Conservation (phyloP, 2,797 vertebrate species). For the Limnodromus scolopaceus region DNA sequence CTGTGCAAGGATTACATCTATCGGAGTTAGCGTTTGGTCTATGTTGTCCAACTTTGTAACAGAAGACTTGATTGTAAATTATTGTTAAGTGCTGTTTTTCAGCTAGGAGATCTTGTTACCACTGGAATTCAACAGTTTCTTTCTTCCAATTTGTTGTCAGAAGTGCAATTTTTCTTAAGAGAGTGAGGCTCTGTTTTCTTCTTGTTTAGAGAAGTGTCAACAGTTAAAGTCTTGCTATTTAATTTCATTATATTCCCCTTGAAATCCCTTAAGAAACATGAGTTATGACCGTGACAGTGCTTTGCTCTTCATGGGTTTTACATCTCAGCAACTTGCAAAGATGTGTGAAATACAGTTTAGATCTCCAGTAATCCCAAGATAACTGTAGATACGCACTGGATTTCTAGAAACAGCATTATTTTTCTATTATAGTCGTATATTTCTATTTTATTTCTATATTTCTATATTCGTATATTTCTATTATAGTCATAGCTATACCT, state of each 20-base stretch:
- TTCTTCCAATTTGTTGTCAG: background rate
- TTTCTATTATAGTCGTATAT: too few relatives aligned
- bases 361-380: background rate
- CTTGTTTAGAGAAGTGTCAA: background rate
- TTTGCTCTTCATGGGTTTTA: background rate
- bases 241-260: background rate
- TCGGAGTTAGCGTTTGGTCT: background rate
- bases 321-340: background rate
- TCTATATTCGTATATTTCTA: too few relatives aligned
- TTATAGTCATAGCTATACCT: background rate
- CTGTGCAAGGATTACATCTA: background rate
- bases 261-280: background rate
- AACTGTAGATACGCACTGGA: background rate
- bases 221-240: background rate
- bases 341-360: background rate
- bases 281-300: background rate
- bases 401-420: background rate
- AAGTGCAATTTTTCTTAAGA: background rate
- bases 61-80: constrained; percentile 15
- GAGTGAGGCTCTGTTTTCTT: background rate
- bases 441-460: too few relatives aligned
- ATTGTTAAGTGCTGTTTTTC: constrained; percentile 14
- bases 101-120: background rate
- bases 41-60: background rate
- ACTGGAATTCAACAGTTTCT: background rate